Percentiles rank a stretch among this genome's conserved stretches.
Evolutionary conservation across 2,888 invertebrate species (phyloP).

Genomic region (Tipula lateralis): DNA sequence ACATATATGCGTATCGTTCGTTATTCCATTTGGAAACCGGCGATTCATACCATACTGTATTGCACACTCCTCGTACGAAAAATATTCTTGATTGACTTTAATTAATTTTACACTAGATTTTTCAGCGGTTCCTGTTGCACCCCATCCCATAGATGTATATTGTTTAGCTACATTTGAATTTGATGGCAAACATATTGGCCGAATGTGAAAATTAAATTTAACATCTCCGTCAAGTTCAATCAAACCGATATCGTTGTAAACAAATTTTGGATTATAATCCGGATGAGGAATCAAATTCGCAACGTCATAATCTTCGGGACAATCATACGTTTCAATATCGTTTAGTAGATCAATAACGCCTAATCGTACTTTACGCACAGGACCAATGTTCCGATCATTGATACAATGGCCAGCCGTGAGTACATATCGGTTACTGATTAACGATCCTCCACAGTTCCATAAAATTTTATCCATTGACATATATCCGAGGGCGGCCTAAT

Average conservation of each 20-base stretch:
- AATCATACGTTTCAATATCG: conserved; percentile 39
- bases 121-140: conserved; percentile 42
- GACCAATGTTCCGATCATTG: conserved; percentile 30
- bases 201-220: conserved; percentile 44
- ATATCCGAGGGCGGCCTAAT: background rate
- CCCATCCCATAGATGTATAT: conserved; percentile 51
- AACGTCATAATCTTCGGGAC: conserved; percentile 42
- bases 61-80: conserved; percentile 43
- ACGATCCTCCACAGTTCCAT: conserved; percentile 56
- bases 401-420: conserved; percentile 60
- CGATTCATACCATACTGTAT: conserved; percentile 35
- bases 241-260: conserved; percentile 54
- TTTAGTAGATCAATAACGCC: conserved; percentile 43
- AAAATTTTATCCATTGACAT: background rate
- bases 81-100: background rate
- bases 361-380: conserved; percentile 41
- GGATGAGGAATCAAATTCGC: conserved; percentile 46
- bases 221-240: conserved; percentile 47
- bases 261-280: conserved; percentile 45
- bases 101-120: background rate
- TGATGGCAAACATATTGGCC: conserved; percentile 50
- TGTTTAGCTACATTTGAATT: background rate
- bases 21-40: conserved; percentile 47
- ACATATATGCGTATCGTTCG: conserved; percentile 52
- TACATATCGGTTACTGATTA: conserved; percentile 54